These are phyloP conservation scores for Sinella curviseta DNA, from an alignment of 1,140 invertebrate genomes.

Conservation along the genomic window DNA sequence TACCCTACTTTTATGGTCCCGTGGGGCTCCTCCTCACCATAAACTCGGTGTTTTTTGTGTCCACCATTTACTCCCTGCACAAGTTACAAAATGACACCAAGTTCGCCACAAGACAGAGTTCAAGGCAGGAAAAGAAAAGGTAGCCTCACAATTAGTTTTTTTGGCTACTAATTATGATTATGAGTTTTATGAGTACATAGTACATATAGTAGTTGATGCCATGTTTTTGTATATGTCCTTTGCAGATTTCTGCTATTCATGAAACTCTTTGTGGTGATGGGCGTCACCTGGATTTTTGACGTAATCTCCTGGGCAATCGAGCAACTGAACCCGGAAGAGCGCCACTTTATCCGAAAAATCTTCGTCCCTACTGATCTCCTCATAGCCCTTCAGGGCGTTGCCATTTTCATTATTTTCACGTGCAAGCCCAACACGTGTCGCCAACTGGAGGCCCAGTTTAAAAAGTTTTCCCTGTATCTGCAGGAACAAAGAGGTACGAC, in stretches of 20 bases:
- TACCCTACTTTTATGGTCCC: conserved; percentile 66
- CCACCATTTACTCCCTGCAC: conserved; percentile 46
- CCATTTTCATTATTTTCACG: conserved; percentile 49
- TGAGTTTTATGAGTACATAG: background rate
- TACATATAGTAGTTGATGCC: too few relatives aligned
- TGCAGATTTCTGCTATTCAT: conserved; percentile 47
- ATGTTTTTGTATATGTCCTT: background rate
- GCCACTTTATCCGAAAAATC: conserved; percentile 31
- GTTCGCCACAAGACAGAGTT: conserved; percentile 48
- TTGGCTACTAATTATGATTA: too few relatives aligned
- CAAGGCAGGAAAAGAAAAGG: conserved; percentile 48
- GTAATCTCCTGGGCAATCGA: conserved; percentile 40
- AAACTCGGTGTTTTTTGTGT: conserved; percentile 44
- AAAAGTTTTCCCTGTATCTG: conserved; percentile 23
- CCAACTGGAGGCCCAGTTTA: conserved; percentile 48
- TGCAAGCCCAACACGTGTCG: conserved; percentile 49
- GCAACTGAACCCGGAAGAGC: background rate
- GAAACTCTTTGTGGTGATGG: conserved; percentile 49
- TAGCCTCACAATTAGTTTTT: background rate
- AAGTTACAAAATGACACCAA: conserved; percentile 47
- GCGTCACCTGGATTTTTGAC: conserved; percentile 48
- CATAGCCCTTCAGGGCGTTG: conserved; percentile 47
- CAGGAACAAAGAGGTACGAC: conserved; percentile 27
- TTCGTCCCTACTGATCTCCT: conserved; percentile 46
- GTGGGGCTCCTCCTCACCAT: conserved; percentile 58